Percentiles rank a stretch among this genome's conserved stretches.
Conservation (phyloP, 2,113 vertebrate genomes). For the Numenius arquata region DNA sequence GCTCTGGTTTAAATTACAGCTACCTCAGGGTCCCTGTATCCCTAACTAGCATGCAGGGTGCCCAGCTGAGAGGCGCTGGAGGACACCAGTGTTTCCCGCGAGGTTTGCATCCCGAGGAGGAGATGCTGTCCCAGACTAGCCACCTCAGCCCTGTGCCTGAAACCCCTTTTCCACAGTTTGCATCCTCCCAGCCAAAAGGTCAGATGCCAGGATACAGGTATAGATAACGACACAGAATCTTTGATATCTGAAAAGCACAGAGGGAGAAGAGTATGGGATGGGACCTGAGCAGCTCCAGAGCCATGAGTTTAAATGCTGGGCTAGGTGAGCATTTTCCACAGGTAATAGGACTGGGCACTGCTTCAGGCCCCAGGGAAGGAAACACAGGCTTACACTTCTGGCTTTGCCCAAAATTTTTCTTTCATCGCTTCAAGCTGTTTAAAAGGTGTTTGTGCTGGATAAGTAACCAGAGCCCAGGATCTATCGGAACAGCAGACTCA, state of each 20-base stretch:
- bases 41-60: not conserved
- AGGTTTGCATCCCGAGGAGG: not conserved
- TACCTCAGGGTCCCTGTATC: not conserved
- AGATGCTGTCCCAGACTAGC: not conserved
- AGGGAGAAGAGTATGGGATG: not conserved
- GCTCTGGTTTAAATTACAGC: not conserved
- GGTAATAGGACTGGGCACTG: not conserved
- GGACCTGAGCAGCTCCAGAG: not conserved
- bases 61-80: not conserved
- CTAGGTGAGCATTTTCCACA: not conserved
- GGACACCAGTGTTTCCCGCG: fast-evolving
- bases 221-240: fast-evolving
- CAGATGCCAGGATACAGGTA: not conserved
- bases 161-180: not conserved
- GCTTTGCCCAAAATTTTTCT: not conserved
- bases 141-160: not conserved
- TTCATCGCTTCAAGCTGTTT: not conserved
- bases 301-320: not conserved
- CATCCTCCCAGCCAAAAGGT: not conserved
- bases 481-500: not conserved
- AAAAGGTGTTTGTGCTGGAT: not conserved
- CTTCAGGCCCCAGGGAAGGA: not conserved
- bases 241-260: not conserved
- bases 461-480: not conserved
- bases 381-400: not conserved